Evolutionary conservation across 2,888 invertebrate genomes (phyloP), one percentile per base, ranked within the genome.

Genomic region (Noctua janthe): DNA sequence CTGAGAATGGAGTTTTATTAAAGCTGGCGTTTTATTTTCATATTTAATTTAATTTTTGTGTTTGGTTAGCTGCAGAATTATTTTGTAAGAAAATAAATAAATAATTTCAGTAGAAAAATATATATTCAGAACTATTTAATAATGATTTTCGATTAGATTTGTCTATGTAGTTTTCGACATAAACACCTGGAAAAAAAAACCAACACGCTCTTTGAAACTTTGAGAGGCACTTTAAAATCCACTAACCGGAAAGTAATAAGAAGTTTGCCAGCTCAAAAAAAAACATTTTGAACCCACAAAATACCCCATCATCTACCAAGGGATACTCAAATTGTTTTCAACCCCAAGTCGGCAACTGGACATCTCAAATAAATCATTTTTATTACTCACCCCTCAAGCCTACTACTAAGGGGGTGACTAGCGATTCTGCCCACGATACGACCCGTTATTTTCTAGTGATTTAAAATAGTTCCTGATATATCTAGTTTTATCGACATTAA

Each of bases 311-410:
- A 92, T 93, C 94, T 91, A 79, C 73, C 71, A 76, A 91, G 88
- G 92, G 91, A 91, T 91, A 90, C 92, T 93, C 93, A 96, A 96
- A 96, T 97, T 96, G 95, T 97, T 97, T 96, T 94, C 93, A 92
- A 94, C 96, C 96, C 96, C 94, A 93, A 94, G 93, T 94, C 91
- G 92, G 90, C 64, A 77, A 71, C 93, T 95, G 96, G 96, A 95
- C 96, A 95, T 95, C 92, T 93, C 92, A 92, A 92, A 96, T 97
- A 96, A 97, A 97, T 97, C 96, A 96, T 96, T 96, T 96, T 96
- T 96, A 95, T 95, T 94, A 94, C 94, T 91, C 91, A 91, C 92
- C 92, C 93, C 93, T 90, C 88, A 84, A 82, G 85, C 91, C 93
- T 86, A 78, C 91, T 91, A 91, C 91, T 89, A 91, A 86, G 93